Evolutionary conservation across 1,140 invertebrate genomes (phyloP).

Genomic region (Marisa cornuarietis): DNA sequence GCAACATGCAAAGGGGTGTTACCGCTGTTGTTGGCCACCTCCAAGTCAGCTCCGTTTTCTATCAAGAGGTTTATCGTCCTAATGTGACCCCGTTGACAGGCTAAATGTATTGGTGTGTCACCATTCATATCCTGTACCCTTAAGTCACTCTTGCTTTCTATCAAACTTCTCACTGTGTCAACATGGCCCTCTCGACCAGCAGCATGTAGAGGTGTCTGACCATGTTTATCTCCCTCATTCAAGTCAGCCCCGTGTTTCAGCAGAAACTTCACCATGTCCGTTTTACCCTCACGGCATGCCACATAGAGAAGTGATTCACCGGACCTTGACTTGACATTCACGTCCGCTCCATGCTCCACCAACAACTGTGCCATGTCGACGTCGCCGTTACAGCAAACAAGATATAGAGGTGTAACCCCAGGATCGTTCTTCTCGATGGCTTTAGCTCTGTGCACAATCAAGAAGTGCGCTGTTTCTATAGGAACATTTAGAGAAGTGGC

Average conservation of each 20-base stretch:
- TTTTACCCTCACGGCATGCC: slow-evolving; percentile 4
- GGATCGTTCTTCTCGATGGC: neutral
- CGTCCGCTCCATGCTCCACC: neutral
- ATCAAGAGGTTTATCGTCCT: neutral
- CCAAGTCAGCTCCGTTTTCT: neutral
- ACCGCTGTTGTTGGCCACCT: neutral
- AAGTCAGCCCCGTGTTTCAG: slow-evolving; percentile 64
- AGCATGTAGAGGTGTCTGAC: slow-evolving; percentile 51
- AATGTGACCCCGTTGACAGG: neutral
- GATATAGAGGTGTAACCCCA: neutral
- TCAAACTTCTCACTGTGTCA: slow-evolving; percentile 68
- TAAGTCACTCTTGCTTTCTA: slow-evolving; percentile 74
- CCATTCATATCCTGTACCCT: too few relatives aligned
- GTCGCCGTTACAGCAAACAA: neutral
- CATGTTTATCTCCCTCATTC: slow-evolving; percentile 76
- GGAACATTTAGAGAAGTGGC: slow-evolving; percentile 1
- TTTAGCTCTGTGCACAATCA: neutral
- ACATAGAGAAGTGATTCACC: neutral
- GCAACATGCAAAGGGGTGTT: slow-evolving; percentile 2
- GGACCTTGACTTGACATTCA: neutral
- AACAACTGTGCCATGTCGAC: neutral
- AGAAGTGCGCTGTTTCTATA: neutral
- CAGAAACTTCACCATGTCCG: slow-evolving; percentile 31
- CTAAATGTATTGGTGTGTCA: too few relatives aligned
- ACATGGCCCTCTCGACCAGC: slow-evolving; percentile 75